Conservation (phyloP, 2,888 invertebrate genomes). For the Melanophora roralis region DNA sequence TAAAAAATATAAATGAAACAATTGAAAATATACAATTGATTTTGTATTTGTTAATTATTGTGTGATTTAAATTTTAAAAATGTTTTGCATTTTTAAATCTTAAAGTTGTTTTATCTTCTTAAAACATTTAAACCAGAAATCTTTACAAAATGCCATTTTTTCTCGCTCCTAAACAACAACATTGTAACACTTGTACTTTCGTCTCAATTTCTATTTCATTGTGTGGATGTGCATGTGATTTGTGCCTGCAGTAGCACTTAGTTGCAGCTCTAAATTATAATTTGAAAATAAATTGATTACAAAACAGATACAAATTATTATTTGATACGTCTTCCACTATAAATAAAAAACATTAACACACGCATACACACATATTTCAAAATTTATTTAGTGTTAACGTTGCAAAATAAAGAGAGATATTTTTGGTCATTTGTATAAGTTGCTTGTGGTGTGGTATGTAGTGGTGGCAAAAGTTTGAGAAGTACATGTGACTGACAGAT, state of each 20-base stretch:
- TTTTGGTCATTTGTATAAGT: constrained; percentile 17
- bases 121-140: constrained; percentile 36
- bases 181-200: constrained; percentile 36
- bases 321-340: constrained; percentile 39
- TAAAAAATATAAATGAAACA: constrained; percentile 68
- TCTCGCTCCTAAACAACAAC: constrained; percentile 12
- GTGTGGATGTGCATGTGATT: background rate
- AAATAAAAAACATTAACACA: background rate
- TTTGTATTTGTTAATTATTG: background rate
- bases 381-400: constrained; percentile 54
- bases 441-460: background rate
- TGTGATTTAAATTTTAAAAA: background rate
- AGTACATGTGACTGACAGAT: constrained; percentile 70
- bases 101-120: constrained; percentile 1
- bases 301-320: constrained; percentile 58
- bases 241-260: background rate
- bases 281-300: constrained; percentile 60
- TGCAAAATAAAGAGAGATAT: constrained; percentile 10
- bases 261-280: constrained; percentile 25
- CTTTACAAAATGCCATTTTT: constrained; percentile 36
- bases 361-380: background rate
- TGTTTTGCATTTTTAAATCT: background rate
- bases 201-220: background rate
- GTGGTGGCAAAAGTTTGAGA: constrained; percentile 58
- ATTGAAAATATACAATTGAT: background rate